phyloP scores from a whole-genome alignment of 2,888 invertebrate species.

The Ditula angustiorana region DNA sequence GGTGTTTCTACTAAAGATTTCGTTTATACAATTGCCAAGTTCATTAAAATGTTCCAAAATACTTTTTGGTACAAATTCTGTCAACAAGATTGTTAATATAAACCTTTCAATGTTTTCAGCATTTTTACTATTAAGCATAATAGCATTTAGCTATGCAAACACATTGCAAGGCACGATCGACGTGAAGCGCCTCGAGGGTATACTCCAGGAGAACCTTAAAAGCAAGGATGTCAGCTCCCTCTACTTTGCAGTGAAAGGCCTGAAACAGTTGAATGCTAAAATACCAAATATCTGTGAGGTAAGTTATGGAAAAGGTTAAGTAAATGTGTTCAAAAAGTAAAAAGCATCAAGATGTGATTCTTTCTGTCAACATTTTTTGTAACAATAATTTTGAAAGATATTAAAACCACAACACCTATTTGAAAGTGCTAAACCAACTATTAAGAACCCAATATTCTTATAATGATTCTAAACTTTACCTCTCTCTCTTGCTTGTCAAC shows the following conservation, averaged over 20 bases:
- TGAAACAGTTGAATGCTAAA: constrained; percentile 87
- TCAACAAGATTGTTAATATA: no score
- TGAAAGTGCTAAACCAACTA: no score
- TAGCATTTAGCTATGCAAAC: constrained; percentile 63
- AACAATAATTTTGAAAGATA: no score
- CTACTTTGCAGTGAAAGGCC: constrained; percentile 91
- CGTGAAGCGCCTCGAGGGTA: constrained; percentile 68
- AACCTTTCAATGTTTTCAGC: constrained; percentile 65
- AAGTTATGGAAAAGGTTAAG: no score
- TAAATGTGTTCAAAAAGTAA: no score
- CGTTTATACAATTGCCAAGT: background rate
- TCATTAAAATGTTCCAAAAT: background rate
- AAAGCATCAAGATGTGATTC: no score
- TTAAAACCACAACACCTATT: no score
- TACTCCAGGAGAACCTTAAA: constrained; percentile 76
- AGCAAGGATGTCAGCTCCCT: constrained; percentile 87
- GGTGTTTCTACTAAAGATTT: background rate
- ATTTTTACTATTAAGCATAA: constrained; percentile 57
- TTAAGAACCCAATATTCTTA: no score
- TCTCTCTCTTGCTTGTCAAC: no score
- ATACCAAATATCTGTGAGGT: constrained; percentile 87
- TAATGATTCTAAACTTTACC: no score
- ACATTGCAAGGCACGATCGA: constrained; percentile 74
- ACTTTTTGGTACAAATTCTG: no score
- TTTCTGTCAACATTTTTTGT: no score